These are phyloP conservation scores for Tylochromis polylepis DNA, from an alignment of 2,113 vertebrate species.

Conservation along the genomic window DNA sequence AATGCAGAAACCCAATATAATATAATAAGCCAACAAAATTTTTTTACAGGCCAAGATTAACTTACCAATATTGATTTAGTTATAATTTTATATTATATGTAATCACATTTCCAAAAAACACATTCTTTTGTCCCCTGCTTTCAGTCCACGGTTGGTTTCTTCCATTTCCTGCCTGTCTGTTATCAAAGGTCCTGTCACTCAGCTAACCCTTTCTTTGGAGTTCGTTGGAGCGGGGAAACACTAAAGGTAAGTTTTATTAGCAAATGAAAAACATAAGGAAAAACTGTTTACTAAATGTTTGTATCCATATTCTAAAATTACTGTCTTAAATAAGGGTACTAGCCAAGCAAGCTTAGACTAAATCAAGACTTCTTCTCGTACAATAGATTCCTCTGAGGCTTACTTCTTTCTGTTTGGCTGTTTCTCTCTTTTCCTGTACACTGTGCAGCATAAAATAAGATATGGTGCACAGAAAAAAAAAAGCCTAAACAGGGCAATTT, in stretches of 20 bases:
- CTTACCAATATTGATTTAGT: not conserved
- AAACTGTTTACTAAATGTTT: not conserved
- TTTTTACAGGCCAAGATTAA: not conserved
- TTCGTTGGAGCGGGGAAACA: not conserved
- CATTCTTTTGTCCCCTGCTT: not conserved
- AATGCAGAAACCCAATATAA: not conserved
- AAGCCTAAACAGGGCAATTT: conserved; percentile 56
- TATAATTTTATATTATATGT: not conserved
- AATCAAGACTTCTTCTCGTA: not conserved
- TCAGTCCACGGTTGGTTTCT: not conserved
- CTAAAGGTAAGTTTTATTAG: not conserved
- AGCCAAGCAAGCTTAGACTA: not conserved
- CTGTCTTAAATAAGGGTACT: not conserved
- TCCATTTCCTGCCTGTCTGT: not conserved
- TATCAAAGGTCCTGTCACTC: not conserved
- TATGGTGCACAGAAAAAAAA: conserved; percentile 31
- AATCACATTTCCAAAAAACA: not conserved
- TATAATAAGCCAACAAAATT: not conserved
- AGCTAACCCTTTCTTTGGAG: not conserved
- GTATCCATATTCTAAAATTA: not conserved
- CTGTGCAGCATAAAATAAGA: conserved; percentile 43
- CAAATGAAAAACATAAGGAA: not conserved
- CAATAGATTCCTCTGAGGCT: not conserved
- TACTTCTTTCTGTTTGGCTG: not conserved
- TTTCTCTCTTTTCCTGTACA: not conserved